phyloP scores from a whole-genome alignment of 2,797 vertebrate species.

The Tapera naevia region DNA sequence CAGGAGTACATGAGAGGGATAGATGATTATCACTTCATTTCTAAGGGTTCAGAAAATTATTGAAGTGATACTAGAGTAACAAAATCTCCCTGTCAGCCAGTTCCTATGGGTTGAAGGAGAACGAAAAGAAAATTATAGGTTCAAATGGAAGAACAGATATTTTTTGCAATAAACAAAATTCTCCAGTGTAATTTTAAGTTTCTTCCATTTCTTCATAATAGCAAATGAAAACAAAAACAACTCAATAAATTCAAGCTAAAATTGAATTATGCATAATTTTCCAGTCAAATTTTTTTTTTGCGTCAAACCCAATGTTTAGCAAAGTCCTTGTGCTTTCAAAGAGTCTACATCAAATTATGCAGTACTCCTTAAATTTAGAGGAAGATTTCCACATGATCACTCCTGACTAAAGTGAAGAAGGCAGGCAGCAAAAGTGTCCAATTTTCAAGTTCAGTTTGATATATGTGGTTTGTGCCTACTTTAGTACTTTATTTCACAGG shows the following conservation, averaged over 20 bases:
- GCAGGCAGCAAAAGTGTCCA: background rate
- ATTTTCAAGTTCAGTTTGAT: background rate
- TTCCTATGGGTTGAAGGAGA: background rate
- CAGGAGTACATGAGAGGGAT: background rate
- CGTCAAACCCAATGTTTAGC: background rate
- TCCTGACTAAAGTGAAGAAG: background rate
- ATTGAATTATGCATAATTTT: background rate
- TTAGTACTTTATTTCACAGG: background rate
- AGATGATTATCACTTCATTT: constrained; percentile 31
- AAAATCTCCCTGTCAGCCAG: background rate
- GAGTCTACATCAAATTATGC: background rate
- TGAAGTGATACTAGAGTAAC: constrained; percentile 22
- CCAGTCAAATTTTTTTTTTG: background rate
- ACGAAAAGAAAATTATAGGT: background rate
- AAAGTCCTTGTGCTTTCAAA: background rate
- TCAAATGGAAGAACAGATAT: background rate
- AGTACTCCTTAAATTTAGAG: background rate
- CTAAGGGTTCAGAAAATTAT: constrained; percentile 33
- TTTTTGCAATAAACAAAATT: background rate
- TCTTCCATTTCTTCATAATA: background rate
- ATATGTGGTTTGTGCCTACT: background rate
- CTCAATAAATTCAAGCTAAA: background rate
- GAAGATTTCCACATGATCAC: background rate
- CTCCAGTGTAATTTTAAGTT: background rate
- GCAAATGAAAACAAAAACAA: constrained; percentile 15